Conservation (phyloP, 2,888 invertebrate genomes). For the Tuta absoluta region DNA sequence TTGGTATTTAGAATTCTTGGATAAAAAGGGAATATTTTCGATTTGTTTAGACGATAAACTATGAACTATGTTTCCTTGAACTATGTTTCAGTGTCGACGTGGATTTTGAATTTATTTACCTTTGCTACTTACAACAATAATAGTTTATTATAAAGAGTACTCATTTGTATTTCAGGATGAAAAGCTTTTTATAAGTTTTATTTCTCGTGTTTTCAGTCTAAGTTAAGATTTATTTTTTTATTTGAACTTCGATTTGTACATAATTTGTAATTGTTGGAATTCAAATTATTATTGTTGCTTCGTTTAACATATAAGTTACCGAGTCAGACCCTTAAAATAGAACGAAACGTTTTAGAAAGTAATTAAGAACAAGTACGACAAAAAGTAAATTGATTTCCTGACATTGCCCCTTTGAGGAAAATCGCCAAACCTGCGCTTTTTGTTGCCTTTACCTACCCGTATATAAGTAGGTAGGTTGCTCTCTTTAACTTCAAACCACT, state of each 20-base stretch:
- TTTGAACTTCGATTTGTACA: too few relatives aligned
- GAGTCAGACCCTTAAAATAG: constrained; percentile 11
- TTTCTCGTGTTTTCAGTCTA: too few relatives aligned
- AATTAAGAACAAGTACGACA: constrained; percentile 63
- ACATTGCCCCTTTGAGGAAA: constrained; percentile 50
- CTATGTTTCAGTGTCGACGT: too few relatives aligned
- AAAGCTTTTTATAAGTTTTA: too few relatives aligned
- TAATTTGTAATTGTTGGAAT: background rate
- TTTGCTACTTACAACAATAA: too few relatives aligned
- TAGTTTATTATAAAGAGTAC: too few relatives aligned
- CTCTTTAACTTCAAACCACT: too few relatives aligned
- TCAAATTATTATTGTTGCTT: background rate
- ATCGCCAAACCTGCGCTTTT: constrained; percentile 34
- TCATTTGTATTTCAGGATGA: too few relatives aligned
- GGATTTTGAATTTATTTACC: too few relatives aligned
- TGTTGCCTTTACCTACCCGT: background rate
- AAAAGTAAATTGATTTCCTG: constrained; percentile 73
- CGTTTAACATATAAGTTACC: background rate
- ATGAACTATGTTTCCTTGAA: too few relatives aligned
- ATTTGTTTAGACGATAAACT: background rate
- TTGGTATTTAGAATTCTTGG: background rate
- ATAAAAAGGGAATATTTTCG: background rate
- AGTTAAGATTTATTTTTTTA: too few relatives aligned
- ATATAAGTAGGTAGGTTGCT: background rate
- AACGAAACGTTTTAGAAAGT: constrained; percentile 53